A percentile compares a stretch with the other conserved stretches of the same genome.
Conservation (phyloP, 2,797 vertebrate genomes). For the Steatocranus sp. region DNA sequence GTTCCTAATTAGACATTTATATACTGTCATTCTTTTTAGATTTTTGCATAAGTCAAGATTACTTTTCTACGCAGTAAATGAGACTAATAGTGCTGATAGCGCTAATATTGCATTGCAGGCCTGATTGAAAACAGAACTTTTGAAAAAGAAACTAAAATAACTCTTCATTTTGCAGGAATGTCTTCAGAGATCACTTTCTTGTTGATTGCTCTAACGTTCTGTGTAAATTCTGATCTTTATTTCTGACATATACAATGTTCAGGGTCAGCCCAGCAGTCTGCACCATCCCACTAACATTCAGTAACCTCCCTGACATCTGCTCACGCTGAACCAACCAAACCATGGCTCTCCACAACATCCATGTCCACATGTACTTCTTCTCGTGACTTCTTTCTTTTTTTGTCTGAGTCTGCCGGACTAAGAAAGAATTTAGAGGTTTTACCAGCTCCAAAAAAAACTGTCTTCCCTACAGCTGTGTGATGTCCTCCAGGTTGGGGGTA, state of each 20-base stretch:
- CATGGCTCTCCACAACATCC: constrained; percentile 44
- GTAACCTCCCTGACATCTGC: constrained; percentile 42
- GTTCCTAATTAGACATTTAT: background rate
- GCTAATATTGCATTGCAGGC: background rate
- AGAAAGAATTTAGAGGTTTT: constrained; percentile 76
- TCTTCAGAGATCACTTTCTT: background rate
- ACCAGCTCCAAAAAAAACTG: constrained; percentile 49
- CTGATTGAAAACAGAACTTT: constrained; percentile 29
- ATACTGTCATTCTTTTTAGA: background rate
- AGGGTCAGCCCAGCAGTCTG: constrained; percentile 21
- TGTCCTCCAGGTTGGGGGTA: constrained; percentile 13
- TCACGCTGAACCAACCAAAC: constrained; percentile 13
- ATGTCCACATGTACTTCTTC: constrained; percentile 28
- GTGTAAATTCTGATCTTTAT: background rate
- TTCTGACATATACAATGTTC: background rate
- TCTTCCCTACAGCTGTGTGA: constrained; percentile 61
- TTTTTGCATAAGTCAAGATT: background rate
- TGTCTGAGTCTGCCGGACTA: constrained; percentile 40
- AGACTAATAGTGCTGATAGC: background rate
- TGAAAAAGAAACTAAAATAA: background rate
- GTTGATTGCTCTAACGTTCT: constrained; percentile 4
- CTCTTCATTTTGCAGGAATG: constrained; percentile 43
- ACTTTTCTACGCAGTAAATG: background rate
- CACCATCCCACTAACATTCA: constrained; percentile 50
- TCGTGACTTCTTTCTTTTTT: constrained; percentile 65